Base-by-base conservation (phyloP, 2,797 vertebrate genomes). In the Lerista edwardsae region DNA sequence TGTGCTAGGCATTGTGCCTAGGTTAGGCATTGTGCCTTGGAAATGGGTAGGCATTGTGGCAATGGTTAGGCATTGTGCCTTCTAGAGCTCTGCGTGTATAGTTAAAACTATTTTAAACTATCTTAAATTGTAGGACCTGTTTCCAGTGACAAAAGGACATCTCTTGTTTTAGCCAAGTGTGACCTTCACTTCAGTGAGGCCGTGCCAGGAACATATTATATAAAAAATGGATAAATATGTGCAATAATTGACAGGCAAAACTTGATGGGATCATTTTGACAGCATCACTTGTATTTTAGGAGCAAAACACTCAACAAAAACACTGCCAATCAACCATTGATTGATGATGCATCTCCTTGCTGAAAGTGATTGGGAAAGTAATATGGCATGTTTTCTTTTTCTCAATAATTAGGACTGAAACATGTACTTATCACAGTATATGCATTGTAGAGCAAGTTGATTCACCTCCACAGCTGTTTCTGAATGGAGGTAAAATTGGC, bases 401-500 rank as follows among this genome's bases (percentile, higher is more conserved):
- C 44, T 64, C 62, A 31, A 81, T 90, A 87, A 91, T 90, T 88
- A 92, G 74, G 71, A 68, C 68, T 90, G 83, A 64, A 91, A 90
- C 44, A 87, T 79, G 79, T 87, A 89, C 90, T 94, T 86, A 89
- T 88, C 84, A 10, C 12, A 9, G 7, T 51, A 79, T 62, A 80
- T 71, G 67, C 29, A 75, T 88, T 90, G 72, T 75, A 89, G 65
- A 75, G 83, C 80, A 75, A 84, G 79, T 79, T 80, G 84, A 80
- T 79, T 86, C 69, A 55, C 88, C 92, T 87, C 90, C 87, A 84
- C 75, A 89, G 88, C 90, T 90, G 72, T 31, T 1, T 1, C 80
- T 89, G 87, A 90, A 83, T 85, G 71, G 64, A 39, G 3, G 2
- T 90, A 90, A 85, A 75, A 94, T 86, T 93, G 89, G 82, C 79